Evolutionary conservation across 2,888 invertebrate species (phyloP).

Genomic region (Autographa pulchrina): DNA sequence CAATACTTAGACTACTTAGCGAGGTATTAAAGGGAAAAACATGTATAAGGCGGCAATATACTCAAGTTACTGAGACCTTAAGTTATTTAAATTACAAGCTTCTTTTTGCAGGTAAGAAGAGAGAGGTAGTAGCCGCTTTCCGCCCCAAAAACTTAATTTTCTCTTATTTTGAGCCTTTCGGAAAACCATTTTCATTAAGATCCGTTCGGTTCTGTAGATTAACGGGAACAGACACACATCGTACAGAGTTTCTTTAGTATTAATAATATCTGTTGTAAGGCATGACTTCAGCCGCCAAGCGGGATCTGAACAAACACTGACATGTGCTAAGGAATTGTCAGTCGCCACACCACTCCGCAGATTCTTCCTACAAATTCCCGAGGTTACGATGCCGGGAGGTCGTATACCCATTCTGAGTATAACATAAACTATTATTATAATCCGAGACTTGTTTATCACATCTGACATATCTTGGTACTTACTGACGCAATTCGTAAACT

Average conservation of each 20-base stretch:
- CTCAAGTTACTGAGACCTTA: no score
- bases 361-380: conserved; percentile 13
- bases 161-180: no score
- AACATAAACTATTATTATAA: conserved; percentile 15
- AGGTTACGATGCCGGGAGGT: conserved; percentile 8
- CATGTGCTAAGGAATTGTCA: neutral
- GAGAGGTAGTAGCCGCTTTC: no score
- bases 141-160: no score
- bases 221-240: no score
- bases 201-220: no score
- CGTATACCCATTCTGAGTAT: conserved; percentile 13
- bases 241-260: neutral
- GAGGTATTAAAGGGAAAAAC: no score
- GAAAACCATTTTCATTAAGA: no score
- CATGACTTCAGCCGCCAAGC: neutral
- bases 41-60: no score
- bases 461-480: conserved; percentile 10
- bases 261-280: neutral
- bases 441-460: conserved; percentile 14
- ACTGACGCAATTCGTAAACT: conserved; percentile 23
- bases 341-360: neutral
- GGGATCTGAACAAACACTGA: conserved; percentile 2
- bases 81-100: no score
- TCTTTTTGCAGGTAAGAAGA: no score
- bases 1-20: no score